These are phyloP conservation scores for Invenusta paracnida DNA, from an alignment of 2,888 invertebrate species.

Conservation along the genomic window DNA sequence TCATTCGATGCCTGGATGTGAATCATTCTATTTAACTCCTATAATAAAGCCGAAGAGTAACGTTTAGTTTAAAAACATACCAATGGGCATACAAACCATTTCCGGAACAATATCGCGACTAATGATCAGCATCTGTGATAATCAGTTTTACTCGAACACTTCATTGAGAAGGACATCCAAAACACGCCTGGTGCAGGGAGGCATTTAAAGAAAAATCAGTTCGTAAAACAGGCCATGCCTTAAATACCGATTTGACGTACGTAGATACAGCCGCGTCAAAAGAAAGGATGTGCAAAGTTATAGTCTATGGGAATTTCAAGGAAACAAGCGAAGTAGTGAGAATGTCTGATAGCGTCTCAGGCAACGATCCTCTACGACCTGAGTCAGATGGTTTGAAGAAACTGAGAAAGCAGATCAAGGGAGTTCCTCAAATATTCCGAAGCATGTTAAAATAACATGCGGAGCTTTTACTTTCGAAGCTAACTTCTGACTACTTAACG, in stretches of 20 bases:
- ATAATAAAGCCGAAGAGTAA: neutral
- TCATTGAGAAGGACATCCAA: neutral
- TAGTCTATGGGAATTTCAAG: neutral
- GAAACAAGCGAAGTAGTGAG: neutral
- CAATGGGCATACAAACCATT: slow-evolving; percentile 20
- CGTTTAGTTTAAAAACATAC: neutral
- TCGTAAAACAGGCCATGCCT: slow-evolving; percentile 11
- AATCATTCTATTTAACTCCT: neutral
- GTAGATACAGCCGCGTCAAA: neutral
- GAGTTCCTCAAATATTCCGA: neutral
- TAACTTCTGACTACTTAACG: neutral
- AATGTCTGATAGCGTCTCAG: neutral
- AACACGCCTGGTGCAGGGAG: slow-evolving; percentile 3
- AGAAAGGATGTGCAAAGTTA: neutral
- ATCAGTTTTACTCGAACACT: slow-evolving; percentile 4
- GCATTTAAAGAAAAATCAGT: neutral
- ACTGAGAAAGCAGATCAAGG: neutral
- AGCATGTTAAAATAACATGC: neutral
- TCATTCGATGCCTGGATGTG: neutral
- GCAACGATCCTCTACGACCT: neutral
- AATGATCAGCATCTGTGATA: neutral
- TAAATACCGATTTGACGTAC: slow-evolving; percentile 10
- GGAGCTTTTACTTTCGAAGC: neutral
- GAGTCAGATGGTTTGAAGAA: neutral
- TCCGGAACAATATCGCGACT: neutral